Base-by-base conservation (phyloP, 2,888 invertebrate species). In the Leptopilina syphax region DNA sequence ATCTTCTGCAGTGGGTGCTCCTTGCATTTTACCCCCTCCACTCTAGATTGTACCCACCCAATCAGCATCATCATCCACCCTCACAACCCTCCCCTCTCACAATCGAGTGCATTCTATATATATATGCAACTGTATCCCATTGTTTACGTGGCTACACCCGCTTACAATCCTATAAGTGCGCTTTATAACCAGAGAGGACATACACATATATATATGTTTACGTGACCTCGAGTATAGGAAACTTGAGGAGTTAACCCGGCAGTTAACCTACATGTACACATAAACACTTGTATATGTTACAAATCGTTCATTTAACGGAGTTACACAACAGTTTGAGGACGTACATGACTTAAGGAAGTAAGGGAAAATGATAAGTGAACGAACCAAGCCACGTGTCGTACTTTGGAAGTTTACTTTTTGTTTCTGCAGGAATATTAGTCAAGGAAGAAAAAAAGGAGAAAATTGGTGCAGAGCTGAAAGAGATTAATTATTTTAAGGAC, bases 181-280 rank as follows among this genome's bases (percentile, higher is more conserved):
- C 34, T 34, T 34, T 34, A 34, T 34, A 34, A 3, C 47, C 8
- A 47, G 47, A 9, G 47, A 34, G 34, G 34, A 34, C 34, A 4
- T 34, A 34, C 4, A 47, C 5, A 47, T 47, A 6, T 47, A 9
- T 57, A 80, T 78, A 65, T 77, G 81, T 70, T 54, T 70, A 57
- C 27, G n/a, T 54, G 73, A 73, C 81, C 82, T 82, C 80, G 83
- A 84, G 83, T 76, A 63, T 18, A 63, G 63, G 44, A 63, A 63
- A 24, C 50, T 50, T 63, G 34, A 54, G 77, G 60, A 73, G 70
- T 60, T 63, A 80, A 79, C 80, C 78, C 65, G 81, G 54, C 70
- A 68, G 77, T 80, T 82, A 77, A 80, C 80, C 82, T 77, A 81
- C 79, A 79, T 82, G 79, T 76, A 12, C 24, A 63, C 68, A 66